These are phyloP conservation scores for Aplysina aerophoba DNA, from an alignment of 37 sponge, comb jelly and placozoan species.

Conservation along the genomic window DNA sequence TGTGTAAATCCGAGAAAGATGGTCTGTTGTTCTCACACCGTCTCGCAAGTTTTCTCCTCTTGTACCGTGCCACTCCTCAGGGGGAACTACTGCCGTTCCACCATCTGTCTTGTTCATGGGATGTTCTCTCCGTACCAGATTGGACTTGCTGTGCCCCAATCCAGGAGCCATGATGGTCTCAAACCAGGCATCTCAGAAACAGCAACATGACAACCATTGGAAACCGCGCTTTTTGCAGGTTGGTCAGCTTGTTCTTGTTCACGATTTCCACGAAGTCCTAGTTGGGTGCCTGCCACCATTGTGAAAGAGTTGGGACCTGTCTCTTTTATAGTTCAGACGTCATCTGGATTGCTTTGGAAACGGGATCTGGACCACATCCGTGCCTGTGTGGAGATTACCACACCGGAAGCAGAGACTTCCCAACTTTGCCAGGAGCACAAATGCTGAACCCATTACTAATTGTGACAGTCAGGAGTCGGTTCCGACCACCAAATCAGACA, in stretches of 20 bases:
- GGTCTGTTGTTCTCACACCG: not conserved
- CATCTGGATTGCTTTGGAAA: too few species aligned
- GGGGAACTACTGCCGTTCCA: slow-evolving; percentile 39
- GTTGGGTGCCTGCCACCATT: too few species aligned
- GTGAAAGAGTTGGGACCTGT: too few species aligned
- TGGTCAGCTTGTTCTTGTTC: not conserved
- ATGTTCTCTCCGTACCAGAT: slow-evolving; percentile 6
- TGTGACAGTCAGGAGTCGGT: too few species aligned
- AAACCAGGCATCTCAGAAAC: slow-evolving; percentile 6
- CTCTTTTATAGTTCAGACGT: too few species aligned
- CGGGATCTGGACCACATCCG: too few species aligned
- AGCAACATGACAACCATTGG: slow-evolving; percentile 1
- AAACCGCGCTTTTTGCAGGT: not conserved
- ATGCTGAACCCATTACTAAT: too few species aligned
- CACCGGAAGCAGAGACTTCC: too few species aligned
- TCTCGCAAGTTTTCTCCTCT: slow-evolving; percentile 30
- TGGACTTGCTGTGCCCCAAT: not conserved
- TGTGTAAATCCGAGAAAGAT: not conserved
- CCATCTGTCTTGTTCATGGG: slow-evolving; percentile 38
- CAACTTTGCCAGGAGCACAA: too few species aligned
- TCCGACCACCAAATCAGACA: too few species aligned
- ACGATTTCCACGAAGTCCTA: not conserved
- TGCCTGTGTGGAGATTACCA: too few species aligned
- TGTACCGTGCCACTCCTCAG: slow-evolving; percentile 35
- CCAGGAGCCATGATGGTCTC: not conserved